Evolutionary conservation across 2,797 vertebrate species (phyloP).

Genomic region (Salmo trutta): DNA sequence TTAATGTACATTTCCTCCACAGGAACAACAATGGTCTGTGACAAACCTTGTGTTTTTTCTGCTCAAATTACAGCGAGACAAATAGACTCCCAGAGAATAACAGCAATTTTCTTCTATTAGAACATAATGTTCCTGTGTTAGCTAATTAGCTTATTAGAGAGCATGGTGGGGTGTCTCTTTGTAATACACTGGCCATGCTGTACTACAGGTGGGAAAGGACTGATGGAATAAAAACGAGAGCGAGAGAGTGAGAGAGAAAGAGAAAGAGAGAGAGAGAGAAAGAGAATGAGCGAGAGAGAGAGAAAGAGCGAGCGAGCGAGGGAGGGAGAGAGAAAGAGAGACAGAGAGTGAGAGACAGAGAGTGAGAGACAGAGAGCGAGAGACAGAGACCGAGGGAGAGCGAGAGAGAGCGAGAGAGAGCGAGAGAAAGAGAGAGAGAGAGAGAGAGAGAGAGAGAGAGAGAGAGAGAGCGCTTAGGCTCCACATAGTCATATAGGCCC

Average conservation of each 20-base stretch:
- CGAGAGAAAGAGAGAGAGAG: neutral
- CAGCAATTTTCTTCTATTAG: conserved; percentile 47
- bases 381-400: neutral
- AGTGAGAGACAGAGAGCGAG: neutral
- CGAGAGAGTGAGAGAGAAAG: conserved; percentile 22
- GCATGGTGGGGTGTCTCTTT: conserved; percentile 7
- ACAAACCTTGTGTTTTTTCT: conserved; percentile 17
- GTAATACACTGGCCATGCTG: neutral
- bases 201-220: neutral
- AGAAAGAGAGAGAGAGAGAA: neutral
- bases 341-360: neutral
- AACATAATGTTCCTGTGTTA: conserved; percentile 41
- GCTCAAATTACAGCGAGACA: conserved; percentile 33
- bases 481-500: neutral
- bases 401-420: neutral
- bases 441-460: too few species aligned
- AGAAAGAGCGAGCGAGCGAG: neutral
- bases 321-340: neutral
- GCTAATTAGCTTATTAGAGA: conserved; percentile 43
- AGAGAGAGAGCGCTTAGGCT: neutral
- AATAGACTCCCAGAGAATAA: conserved; percentile 35
- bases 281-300: conserved; percentile 17
- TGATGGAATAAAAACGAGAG: neutral
- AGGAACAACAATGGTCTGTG: conserved; percentile 25
- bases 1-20: conserved; percentile 10